Evolutionary conservation across 1,140 invertebrate genomes (phyloP), one percentile per base, ranked within the genome.

Genomic region (Marisa cornuarietis): DNA sequence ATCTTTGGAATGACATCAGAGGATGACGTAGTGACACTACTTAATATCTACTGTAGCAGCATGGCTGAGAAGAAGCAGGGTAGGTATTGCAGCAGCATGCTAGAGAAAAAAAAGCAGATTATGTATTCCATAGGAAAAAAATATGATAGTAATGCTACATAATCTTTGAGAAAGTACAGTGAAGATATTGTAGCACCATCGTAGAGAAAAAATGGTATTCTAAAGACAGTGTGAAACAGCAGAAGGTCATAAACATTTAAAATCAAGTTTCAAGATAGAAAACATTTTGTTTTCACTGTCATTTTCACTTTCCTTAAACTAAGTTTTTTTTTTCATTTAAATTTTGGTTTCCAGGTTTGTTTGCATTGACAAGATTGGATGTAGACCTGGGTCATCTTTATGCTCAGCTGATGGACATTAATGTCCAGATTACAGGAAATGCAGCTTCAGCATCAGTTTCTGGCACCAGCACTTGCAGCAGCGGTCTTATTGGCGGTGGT

Each of bases 1-100:
- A 85, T 91, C 79, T 93, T 92, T 83, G 91, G 91, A 20, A 88
- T 93, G 76, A 84, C 83, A 16, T 81, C 84, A 51, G 90, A 91
- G 71, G 90, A 95, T 88, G 94, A 95, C 81, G 91, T 95, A 16
- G 92, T 93, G n/a, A 93, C 93, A 16, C 92, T 95, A 75, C 91
- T 95, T 65, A 94, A 93, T 90, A 93, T 95, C 82, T 95, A 94
- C 87, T 95, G 95, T 85, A 93, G 92, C 84, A 93, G 94, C 83
- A 87, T 95, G 78, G 93, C 94, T 62, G 93, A 94, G 83, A 94
- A 95, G 83, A 93, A 93, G 90, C 91, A 93, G 83, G 94, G 94
- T 94, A 91, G 52, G 72, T 76, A 18, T 11, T 58, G 11, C 8
- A 58, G 16, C 54, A 58, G 16, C 54, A 58, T 58, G 54, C 31